Evolutionary conservation across 2,888 invertebrate genomes (phyloP), one percentile per base, ranked within the genome.

Genomic region (Hermaeophaga mercurialis): DNA sequence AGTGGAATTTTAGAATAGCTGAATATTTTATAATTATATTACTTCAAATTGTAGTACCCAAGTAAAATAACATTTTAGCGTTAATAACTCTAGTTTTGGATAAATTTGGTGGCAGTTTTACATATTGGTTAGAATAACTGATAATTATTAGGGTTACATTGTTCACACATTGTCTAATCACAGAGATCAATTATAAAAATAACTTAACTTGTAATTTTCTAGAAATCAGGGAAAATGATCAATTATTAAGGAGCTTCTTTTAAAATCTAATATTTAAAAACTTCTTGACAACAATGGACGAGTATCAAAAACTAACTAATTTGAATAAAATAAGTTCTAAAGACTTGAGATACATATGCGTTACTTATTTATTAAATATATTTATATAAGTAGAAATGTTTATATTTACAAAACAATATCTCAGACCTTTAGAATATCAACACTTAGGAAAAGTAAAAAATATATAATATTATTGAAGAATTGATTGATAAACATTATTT

Each of bases 281-380:
- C 15, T 36, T 9, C 14, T 17, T 14, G 36, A 36, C 36, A 36
- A 36, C 36, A 36, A 11, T 36, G 7, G 36, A 36, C 36, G 36
- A 36, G 36, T 36, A 36, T 36, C 36, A 36, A 36, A 36, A 36
- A 17, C 36, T 17, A 36, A 36, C 17, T 36, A 36, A 36, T 17
- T 15, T 36, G 8, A 11, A 6, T 31, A 8, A 33, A 33, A 33
- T 11, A 33, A 3, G 11, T 33, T 33, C 17, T 17, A n/a, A 36
- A 36, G 36, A 36, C 17, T 15, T 36, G 8, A 17, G 17, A 36
- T 36, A 1, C 12, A 33, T 12, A 17, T 36, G 8, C 4, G 5
- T 7, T 17, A 17, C 9, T 28, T 28, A 31, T 12, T 31, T 12
- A 31, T 3, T 31, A 12, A 26, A 26, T 2, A 8, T 26, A 26